phyloP scores from a whole-genome alignment of 1,140 invertebrate species.

The Sycobia sp. region DNA sequence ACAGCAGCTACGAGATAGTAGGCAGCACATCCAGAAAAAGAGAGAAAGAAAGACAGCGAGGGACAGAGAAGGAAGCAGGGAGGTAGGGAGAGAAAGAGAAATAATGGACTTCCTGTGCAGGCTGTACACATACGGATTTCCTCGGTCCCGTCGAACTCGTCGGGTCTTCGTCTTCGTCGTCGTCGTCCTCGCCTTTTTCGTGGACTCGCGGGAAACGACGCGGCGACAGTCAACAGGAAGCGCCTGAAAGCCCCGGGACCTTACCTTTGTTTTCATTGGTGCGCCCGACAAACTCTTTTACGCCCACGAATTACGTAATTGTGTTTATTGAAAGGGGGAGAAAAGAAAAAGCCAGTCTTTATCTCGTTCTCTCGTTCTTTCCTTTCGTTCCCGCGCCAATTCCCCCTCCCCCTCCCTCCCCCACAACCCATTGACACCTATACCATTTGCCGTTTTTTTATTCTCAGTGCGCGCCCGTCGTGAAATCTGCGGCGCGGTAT shows the following conservation, averaged over 20 bases:
- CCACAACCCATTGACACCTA: too few species aligned
- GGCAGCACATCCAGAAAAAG: too few species aligned
- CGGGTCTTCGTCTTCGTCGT: not conserved
- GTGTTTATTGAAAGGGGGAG: slow-evolving; percentile 9
- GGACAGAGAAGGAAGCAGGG: not conserved
- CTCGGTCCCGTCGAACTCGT: slow-evolving; percentile 7
- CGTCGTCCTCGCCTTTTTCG: not conserved
- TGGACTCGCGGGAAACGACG: not conserved
- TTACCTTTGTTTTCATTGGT: slow-evolving; percentile 32
- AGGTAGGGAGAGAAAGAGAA: slow-evolving; percentile 8
- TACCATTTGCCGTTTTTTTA: too few species aligned
- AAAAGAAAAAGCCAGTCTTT: too few species aligned
- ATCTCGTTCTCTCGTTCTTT: slow-evolving; percentile 7
- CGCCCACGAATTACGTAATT: slow-evolving; percentile 27
- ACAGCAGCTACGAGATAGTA: too few species aligned
- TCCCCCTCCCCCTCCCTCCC: too few species aligned
- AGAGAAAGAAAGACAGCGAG: not conserved
- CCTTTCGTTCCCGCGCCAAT: slow-evolving; percentile 1
- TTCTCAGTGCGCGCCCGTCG: too few species aligned
- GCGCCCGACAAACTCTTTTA: slow-evolving; percentile 27
- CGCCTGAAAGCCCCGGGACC: slow-evolving; percentile 7
- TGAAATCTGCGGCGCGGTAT: too few species aligned
- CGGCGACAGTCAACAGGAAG: slow-evolving; percentile 19
- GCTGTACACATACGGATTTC: slow-evolving; percentile 11
- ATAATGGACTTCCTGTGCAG: slow-evolving; percentile 27